Base-by-base conservation (phyloP, 2,888 invertebrate genomes). In the Eupeodes luniger region DNA sequence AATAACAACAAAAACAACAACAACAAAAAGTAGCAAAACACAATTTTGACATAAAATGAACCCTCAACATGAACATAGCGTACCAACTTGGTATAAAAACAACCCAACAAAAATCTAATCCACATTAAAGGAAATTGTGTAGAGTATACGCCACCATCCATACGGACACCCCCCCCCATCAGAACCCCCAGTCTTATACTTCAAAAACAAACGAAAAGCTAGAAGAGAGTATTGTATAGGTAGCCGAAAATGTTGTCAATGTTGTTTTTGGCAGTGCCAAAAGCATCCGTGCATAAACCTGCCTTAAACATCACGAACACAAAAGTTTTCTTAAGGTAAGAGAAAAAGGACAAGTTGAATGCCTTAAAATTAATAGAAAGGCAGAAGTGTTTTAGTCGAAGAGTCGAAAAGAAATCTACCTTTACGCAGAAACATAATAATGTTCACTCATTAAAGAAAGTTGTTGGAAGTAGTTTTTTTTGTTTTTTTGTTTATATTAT, bases 231-330 rank as follows among this genome's bases (percentile, higher is more conserved):
- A 55, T 66, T 67, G 27, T 57, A 11, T 27, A 27, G 27, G 27
- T 27, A 27, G n/a, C 9, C 27, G 49, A 19, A 2, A 53, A 16
- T 76, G 44, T 34, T 44, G 67, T 61, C 51, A 69, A 67, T 51
- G 57, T 53, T 57, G 40, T 44, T 40, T 40, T 16, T 64, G 53
- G 4, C 14, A 61, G 16, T 59, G 59, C 27, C 67, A 61, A 40
- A 12, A 47, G 66, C 64, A 66, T 72, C 66, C 53, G 12, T 12
- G 62, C 40, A 40, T 40, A 40, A 40, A 40, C 40, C 40, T 40
- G 16, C 44, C 55, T 40, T n/a, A 12, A 51, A 70, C 57, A 40
- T 40, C n/a, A 14, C 27, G 6, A 49, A 36, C 11, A 16, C 27
- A 27, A 27, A 5, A 67, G 16, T 36, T 36, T 40, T 55, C 5